phyloP scores from a whole-genome alignment of 2,797 vertebrate species.

The Pyrocephalus nanus region DNA sequence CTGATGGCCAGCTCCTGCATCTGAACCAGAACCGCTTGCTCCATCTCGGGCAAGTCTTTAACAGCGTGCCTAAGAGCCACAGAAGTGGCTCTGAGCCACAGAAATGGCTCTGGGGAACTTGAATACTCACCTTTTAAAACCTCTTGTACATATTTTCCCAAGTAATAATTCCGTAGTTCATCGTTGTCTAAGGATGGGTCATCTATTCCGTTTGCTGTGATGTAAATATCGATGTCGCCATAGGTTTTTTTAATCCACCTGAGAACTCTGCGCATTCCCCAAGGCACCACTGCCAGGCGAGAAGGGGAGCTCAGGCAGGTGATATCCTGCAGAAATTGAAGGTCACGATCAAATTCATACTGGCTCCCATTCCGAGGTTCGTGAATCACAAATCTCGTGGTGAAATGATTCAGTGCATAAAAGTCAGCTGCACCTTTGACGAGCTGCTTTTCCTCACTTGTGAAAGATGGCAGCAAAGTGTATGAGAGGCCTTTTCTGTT shows the following conservation, averaged over 20 bases:
- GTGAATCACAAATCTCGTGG: conserved; percentile 87
- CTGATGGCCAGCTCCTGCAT: not conserved
- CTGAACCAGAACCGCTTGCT: not conserved
- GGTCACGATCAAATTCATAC: conserved; percentile 76
- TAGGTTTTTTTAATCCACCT: conserved; percentile 87
- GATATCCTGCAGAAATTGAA: conserved; percentile 82
- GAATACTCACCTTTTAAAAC: conserved; percentile 87
- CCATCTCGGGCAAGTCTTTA: not conserved
- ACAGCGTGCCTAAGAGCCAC: not conserved
- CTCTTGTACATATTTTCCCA: conserved; percentile 87
- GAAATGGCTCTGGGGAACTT: not conserved
- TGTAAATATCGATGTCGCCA: conserved; percentile 80
- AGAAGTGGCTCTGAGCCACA: not conserved
- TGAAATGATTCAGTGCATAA: conserved; percentile 93
- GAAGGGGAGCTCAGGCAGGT: conserved; percentile 82
- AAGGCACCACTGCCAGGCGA: conserved; percentile 85
- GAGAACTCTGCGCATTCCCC: conserved; percentile 86
- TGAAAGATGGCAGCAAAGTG: conserved; percentile 82
- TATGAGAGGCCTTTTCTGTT: conserved; percentile 64
- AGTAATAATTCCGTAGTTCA: conserved; percentile 84
- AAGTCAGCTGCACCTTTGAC: conserved; percentile 88
- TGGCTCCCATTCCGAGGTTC: conserved; percentile 68
- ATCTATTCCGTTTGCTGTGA: conserved; percentile 90
- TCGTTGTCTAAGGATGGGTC: conserved; percentile 85
- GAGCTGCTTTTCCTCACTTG: conserved; percentile 77